Base-by-base conservation (phyloP, 2,888 invertebrate species). In the Dryobota labecula region DNA sequence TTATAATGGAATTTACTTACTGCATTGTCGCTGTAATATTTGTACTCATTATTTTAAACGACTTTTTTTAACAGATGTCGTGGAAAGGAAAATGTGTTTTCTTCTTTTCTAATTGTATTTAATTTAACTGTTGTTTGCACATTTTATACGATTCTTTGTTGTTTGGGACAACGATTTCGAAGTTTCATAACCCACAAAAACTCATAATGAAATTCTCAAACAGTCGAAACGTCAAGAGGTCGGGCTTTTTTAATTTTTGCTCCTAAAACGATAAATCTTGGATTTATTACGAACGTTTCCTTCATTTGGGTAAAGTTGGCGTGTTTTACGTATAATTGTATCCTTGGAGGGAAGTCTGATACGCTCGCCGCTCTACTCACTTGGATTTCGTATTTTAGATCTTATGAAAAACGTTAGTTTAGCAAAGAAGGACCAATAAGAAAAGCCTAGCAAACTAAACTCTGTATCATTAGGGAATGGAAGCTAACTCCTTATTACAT, bases 271-370 rank as follows among this genome's bases (percentile, higher is more conserved):
- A 85, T 74, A 76, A 85, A 84, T 77, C 70, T 77, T 73, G 57
- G 64, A 83, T 78, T 83, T 84, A 83, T 83, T 74, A 77, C 76
- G n/a, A 85, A 69, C 61, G 77, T 80, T 84, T 77, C 83, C 70
- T 80, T 76, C 67, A 76, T 77, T 83, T 76, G 56, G 60, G 62
- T 62, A 24, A 80, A 83, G 72, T 78, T 76, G 41, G 76, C 75
- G 73, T 85, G 73, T 85, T 84, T 70, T 68, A 53, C 70, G 45
- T 71, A 77, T 77, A 80, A 80, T 80, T 85, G 68, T 83, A 76
- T 76, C 70, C 75, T 73, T 51, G 51, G 67, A 67, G 60, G 58
- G 51, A 47, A 78, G 80, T 60, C 62, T 49, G 47, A 71, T 57
- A 60, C 36, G 54, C 36, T 71, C n/a, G 36, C 72, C 72, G 72